Percentiles rank a stretch among this genome's conserved stretches.
These are phyloP conservation scores for Halcyon senegalensis DNA, from an alignment of 2,113 vertebrate species.

Conservation along the genomic window DNA sequence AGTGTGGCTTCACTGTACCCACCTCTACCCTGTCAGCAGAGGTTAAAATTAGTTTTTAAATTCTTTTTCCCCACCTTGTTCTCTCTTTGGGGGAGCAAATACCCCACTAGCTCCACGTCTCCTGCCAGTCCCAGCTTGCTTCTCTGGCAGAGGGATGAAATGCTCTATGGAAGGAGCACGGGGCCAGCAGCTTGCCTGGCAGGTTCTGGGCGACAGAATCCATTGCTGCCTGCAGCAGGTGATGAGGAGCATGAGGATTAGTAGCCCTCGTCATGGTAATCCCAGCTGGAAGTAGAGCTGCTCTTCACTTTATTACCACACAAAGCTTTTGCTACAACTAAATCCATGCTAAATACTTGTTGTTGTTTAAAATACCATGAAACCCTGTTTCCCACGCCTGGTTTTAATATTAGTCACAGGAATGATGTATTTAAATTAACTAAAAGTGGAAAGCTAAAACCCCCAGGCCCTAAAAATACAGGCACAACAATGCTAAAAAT, in stretches of 20 bases:
- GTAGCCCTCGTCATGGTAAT: neutral
- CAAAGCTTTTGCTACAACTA: slow-evolving; percentile 9
- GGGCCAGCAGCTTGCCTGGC: neutral
- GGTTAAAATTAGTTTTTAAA: neutral
- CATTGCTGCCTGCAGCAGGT: neutral
- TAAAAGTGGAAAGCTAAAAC: slow-evolving; percentile 9
- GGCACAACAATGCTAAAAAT: neutral
- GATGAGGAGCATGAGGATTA: neutral
- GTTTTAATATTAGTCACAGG: neutral
- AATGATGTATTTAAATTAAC: neutral
- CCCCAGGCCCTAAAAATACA: neutral
- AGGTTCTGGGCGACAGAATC: neutral
- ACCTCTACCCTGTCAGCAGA: neutral
- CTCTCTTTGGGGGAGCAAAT: neutral
- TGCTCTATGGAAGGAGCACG: accelerated
- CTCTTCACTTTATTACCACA: neutral
- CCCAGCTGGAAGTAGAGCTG: neutral
- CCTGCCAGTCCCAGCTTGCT: neutral
- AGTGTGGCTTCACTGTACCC: neutral
- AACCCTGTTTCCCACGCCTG: neutral
- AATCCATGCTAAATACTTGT: neutral
- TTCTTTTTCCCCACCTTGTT: neutral
- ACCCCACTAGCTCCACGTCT: neutral
- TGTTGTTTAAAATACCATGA: neutral
- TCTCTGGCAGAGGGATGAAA: neutral